Percentiles rank a stretch among this genome's conserved stretches.
Evolutionary conservation across 2,888 invertebrate genomes (phyloP).

Genomic region (Pyrochroa serraticornis): DNA sequence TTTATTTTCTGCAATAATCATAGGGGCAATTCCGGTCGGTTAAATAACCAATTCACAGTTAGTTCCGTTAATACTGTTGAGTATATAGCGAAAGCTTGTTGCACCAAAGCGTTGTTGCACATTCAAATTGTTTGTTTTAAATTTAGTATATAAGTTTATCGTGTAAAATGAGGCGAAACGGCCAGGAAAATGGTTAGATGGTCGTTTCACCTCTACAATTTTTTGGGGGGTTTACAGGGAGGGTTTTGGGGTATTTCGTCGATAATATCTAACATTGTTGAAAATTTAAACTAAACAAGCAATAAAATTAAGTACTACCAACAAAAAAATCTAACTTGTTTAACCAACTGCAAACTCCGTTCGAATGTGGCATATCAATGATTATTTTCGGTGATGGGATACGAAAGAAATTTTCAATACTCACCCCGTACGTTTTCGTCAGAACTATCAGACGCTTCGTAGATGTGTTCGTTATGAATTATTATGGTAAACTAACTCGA

Average conservation of each 20-base stretch:
- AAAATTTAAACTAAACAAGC: neutral
- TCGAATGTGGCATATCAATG: slow-evolving; percentile 52
- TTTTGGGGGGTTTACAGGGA: neutral
- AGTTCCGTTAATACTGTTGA: slow-evolving; percentile 36
- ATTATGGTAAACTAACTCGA: slow-evolving; percentile 11
- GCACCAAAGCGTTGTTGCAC: slow-evolving; percentile 50
- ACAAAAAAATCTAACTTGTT: slow-evolving; percentile 42
- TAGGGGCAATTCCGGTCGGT: slow-evolving; percentile 14
- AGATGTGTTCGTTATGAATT: slow-evolving; percentile 3
- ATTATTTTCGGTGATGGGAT: slow-evolving; percentile 3
- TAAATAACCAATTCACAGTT: neutral
- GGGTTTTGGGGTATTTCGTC: neutral
- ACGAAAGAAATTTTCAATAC: slow-evolving; percentile 9
- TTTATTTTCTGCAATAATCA: slow-evolving; percentile 32
- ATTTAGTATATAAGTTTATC: slow-evolving; percentile 11
- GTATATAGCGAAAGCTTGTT: slow-evolving; percentile 42
- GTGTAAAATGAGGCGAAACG: slow-evolving; percentile 15
- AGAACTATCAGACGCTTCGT: neutral
- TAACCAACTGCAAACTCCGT: slow-evolving; percentile 54
- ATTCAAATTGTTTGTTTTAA: slow-evolving; percentile 41
- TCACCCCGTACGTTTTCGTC: slow-evolving; percentile 9
- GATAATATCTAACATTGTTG: neutral
- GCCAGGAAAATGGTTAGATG: neutral
- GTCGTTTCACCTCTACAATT: neutral
- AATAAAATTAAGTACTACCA: slow-evolving; percentile 15